These are phyloP conservation scores for Erethizon dorsatum DNA, from an alignment of 2,797 vertebrate species.

Conservation along the genomic window DNA sequence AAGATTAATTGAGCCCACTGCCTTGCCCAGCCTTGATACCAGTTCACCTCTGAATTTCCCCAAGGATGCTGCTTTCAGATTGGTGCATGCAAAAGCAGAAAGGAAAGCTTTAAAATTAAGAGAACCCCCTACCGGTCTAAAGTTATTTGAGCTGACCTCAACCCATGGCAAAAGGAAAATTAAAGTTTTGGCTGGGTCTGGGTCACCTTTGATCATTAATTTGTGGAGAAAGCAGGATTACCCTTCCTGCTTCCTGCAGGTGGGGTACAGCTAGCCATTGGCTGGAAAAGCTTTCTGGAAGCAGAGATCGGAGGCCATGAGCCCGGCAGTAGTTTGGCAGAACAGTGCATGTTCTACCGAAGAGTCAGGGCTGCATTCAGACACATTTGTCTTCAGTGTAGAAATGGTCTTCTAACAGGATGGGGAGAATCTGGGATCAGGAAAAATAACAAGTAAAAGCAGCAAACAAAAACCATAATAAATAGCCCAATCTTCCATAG, in stretches of 20 bases:
- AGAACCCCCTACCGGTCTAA: not conserved
- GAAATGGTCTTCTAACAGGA: conserved; percentile 57
- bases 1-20: not conserved
- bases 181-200: not conserved
- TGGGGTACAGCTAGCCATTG: conserved; percentile 80
- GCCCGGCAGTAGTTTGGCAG: conserved; percentile 83
- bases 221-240: conserved; percentile 75
- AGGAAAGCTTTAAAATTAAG: not conserved
- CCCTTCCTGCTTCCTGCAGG: conserved; percentile 70
- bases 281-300: conserved; percentile 88
- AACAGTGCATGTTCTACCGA: not conserved
- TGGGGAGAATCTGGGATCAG: conserved; percentile 58
- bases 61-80: not conserved
- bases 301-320: conserved; percentile 87
- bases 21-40: not conserved
- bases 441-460: not conserved
- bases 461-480: not conserved
- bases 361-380: conserved; percentile 81
- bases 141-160: not conserved
- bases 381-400: conserved; percentile 73
- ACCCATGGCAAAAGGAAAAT: not conserved
- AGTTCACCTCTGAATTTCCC: not conserved
- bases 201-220: conserved; percentile 72
- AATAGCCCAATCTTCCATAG: conserved; percentile 25
- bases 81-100: not conserved